Evolutionary conservation across 2,888 invertebrate species (phyloP), one percentile per base, ranked within the genome.

Genomic region (Sminthurides aquaticus): DNA sequence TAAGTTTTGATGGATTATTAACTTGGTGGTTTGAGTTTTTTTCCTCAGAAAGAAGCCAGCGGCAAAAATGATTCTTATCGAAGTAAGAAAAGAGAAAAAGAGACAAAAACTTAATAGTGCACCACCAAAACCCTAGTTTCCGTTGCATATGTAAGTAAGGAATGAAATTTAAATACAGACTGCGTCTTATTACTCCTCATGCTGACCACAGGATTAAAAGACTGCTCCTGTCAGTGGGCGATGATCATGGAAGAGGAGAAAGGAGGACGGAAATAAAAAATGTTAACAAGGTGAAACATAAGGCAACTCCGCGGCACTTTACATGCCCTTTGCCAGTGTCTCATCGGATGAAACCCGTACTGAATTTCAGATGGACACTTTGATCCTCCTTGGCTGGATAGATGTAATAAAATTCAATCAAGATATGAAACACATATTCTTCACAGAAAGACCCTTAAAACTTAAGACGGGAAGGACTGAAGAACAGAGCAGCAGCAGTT

Each of bases 1-100:
- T n/a, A n/a, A n/a, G n/a, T n/a, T n/a, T 71, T 73, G 73, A 73
- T 73, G 73, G 73, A 73, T 73, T 73, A 73, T 73, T 73, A 73
- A 70, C 73, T 71, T 73, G 72, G 71, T 71, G 73, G 73, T 73
- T 73, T 69, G 71, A 68, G 65, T 71, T 68, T 69, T 66, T n/a
- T n/a, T n/a, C n/a, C n/a, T n/a, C n/a, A n/a, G n/a, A n/a, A 11
- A 34, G 15, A 34, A 11, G 43, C 43, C 43, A 15, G 43, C 8
- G 43, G 43, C 8, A 34, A 34, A 15, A 69, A 68, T 69, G 71
- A 72, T 71, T 72, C 70, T 74, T 74, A 74, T 74, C 72, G 43
- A 15, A 15, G 8, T 34, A 11, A 34, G 5, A 34, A 34, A 34
- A 34, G 5, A 11, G 57, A 49, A 57, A 62, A 62, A 57, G 57